Percentiles rank a stretch among this genome's conserved stretches.
phyloP scores from a whole-genome alignment of 2,888 invertebrate genomes.

The Oligia strigilis region DNA sequence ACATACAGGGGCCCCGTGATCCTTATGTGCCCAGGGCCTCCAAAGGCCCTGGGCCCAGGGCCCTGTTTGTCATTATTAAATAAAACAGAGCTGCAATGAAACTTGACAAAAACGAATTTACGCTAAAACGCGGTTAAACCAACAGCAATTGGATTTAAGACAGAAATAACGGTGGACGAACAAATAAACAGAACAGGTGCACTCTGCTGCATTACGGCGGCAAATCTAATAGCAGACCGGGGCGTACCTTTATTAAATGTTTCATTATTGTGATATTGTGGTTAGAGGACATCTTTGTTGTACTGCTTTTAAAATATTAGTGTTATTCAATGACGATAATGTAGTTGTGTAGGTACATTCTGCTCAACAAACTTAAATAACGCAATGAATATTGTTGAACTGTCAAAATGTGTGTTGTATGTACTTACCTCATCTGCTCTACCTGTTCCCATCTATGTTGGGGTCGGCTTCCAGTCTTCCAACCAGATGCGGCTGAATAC shows the following conservation, averaged over 20 bases:
- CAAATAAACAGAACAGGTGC: constrained; percentile 61
- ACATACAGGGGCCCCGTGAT: too few relatives aligned
- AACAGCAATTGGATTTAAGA: constrained; percentile 47
- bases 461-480: too few relatives aligned
- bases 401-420: too few relatives aligned
- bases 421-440: too few relatives aligned
- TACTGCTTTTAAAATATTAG: constrained; percentile 29
- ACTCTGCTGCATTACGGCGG: constrained; percentile 53
- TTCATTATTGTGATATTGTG: constrained; percentile 34
- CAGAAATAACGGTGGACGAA: constrained; percentile 10
- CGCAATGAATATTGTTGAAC: too few relatives aligned
- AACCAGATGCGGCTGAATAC: too few relatives aligned
- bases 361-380: too few relatives aligned
- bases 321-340: not conserved
- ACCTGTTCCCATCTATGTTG: too few relatives aligned
- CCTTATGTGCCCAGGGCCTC: too few relatives aligned
- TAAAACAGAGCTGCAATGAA: not conserved
- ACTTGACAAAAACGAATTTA: constrained; percentile 44
- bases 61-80: not conserved
- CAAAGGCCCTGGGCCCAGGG: too few relatives aligned
- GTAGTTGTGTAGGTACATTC: not conserved
- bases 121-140: constrained; percentile 39
- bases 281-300: constrained; percentile 27
- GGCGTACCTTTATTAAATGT: constrained; percentile 53
- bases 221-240: constrained; percentile 57